A percentile compares a stretch with the other conserved stretches of the same genome.
Evolutionary conservation across 2,888 invertebrate species (phyloP).

Genomic region (Heliconius cydno): DNA sequence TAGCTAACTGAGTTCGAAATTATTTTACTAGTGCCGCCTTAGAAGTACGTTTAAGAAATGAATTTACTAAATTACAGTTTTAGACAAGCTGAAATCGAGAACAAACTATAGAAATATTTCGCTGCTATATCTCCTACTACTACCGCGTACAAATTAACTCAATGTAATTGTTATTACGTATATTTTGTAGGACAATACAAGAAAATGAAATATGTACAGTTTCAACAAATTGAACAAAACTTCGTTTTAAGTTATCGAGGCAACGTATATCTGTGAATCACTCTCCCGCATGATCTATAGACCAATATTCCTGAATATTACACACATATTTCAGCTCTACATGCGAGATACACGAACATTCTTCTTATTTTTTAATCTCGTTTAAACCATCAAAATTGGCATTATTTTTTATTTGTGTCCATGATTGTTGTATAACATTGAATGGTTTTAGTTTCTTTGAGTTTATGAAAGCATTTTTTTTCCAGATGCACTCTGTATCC

Average conservation of each 20-base stretch:
- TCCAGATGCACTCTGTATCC: neutral
- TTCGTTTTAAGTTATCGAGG: constrained; percentile 51
- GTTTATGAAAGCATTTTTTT: neutral
- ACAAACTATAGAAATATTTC: neutral
- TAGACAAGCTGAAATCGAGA: neutral
- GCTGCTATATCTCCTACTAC: no score
- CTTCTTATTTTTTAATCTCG: constrained; percentile 57
- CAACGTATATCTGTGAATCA: constrained; percentile 76
- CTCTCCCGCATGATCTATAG: constrained; percentile 84
- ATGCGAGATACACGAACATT: constrained; percentile 58
- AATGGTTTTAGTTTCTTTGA: neutral
- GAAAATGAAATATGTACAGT: constrained; percentile 9
- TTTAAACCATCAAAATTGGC: constrained; percentile 36
- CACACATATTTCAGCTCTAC: constrained; percentile 81
- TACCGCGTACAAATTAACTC: no score
- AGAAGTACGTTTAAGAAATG: neutral
- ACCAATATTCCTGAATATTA: constrained; percentile 86
- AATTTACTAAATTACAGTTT: neutral
- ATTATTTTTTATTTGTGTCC: constrained; percentile 28
- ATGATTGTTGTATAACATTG: neutral
- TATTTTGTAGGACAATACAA: neutral
- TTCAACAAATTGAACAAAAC: constrained; percentile 37
- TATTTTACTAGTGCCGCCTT: neutral
- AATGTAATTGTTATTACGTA: no score
- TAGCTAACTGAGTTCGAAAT: neutral